A percentile compares a stretch with the other conserved stretches of the same genome.
Conservation (phyloP, 2,113 vertebrate genomes). For the Calidris pygmaea region DNA sequence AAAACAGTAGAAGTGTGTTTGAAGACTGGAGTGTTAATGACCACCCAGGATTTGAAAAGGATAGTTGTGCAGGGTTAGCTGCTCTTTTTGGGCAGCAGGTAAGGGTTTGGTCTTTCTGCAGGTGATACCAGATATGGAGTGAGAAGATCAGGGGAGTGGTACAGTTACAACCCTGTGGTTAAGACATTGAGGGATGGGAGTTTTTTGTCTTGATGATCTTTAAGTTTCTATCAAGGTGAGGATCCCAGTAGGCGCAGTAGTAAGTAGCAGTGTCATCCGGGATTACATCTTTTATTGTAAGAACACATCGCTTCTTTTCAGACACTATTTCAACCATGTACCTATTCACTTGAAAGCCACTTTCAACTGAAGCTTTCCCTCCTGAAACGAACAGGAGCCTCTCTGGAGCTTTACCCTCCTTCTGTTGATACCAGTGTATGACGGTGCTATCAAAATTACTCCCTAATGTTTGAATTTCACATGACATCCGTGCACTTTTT, state of each 20-base stretch:
- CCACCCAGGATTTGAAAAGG: not conserved
- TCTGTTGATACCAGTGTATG: constrained; percentile 1
- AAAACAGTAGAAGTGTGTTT: not conserved
- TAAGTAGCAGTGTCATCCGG: not conserved
- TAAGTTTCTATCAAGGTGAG: not conserved
- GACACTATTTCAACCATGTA: not conserved
- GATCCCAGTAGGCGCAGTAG: constrained; percentile 2
- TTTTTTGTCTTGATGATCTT: not conserved
- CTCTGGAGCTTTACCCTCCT: not conserved
- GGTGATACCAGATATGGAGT: not conserved
- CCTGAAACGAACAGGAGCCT: not conserved
- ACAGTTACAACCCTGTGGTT: not conserved
- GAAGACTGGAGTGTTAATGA: not conserved
- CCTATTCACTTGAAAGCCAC: not conserved
- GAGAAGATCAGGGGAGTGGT: not conserved
- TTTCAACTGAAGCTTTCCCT: not conserved
- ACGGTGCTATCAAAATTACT: fast-evolving
- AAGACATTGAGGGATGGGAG: not conserved
- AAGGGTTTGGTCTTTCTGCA: not conserved
- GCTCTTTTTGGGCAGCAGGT: not conserved
- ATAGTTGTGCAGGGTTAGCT: not conserved
- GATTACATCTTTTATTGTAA: not conserved
- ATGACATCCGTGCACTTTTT: not conserved
- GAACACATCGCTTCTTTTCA: not conserved
- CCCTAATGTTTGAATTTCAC: not conserved